Percentiles rank a stretch among this genome's conserved stretches.
phyloP scores from a whole-genome alignment of 2,113 vertebrate genomes.

The Tychaedon coryphoeus region DNA sequence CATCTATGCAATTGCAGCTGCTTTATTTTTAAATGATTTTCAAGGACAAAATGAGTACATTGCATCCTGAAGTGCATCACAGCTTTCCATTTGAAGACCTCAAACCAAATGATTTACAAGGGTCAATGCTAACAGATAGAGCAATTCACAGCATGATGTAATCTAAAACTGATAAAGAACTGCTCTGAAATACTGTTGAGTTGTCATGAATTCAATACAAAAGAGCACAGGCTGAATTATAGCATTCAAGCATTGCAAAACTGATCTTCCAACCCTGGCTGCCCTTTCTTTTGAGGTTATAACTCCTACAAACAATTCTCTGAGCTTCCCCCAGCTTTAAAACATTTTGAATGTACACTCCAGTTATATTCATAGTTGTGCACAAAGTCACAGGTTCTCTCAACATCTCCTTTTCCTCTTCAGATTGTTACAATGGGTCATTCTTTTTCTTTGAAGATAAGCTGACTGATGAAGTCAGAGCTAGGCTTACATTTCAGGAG shows the following conservation, averaged over 20 bases:
- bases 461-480: background rate
- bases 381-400: background rate
- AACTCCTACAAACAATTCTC: background rate
- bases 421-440: background rate
- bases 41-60: slow-evolving; percentile 7
- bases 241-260: background rate
- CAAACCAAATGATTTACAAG: slow-evolving; percentile 27
- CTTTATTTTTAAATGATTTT: slow-evolving; percentile 19
- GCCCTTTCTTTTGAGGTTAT: background rate
- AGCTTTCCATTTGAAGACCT: slow-evolving; percentile 19
- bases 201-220: background rate
- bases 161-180: slow-evolving; percentile 22
- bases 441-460: background rate
- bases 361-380: background rate
- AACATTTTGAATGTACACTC: background rate
- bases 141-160: slow-evolving; percentile 19
- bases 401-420: background rate
- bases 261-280: background rate
- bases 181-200: background rate
- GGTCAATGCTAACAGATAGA: slow-evolving; percentile 37
- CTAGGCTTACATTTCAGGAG: background rate
- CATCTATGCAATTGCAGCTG: background rate
- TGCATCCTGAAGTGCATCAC: background rate
- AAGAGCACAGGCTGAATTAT: background rate
- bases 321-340: background rate